Evolutionary conservation across 1,140 invertebrate genomes (phyloP), one percentile per base, ranked within the genome.

Genomic region (Gryllus bimaculatus): DNA sequence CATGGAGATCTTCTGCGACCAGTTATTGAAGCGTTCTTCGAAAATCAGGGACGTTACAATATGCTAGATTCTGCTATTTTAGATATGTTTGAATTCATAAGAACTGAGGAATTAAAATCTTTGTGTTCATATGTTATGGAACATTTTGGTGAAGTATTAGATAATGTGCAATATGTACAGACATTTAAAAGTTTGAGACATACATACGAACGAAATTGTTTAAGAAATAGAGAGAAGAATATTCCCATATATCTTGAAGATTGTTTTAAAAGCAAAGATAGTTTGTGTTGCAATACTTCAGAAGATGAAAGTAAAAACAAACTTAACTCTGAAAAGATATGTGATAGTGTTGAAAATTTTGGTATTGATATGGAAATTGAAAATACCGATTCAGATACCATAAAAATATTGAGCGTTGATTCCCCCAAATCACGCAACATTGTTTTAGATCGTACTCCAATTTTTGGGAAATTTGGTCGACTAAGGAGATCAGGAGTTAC

Each of bases 31-130:
- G 95, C 96, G 80, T 98, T 99, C 85, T 91, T 96, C 84, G 91
- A 92, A 83, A 99, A 99, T 88, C 97, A 98, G 85, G 95, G 96
- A 82, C 92, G 96, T 84, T 99, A 99, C 86, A 99, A 99, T 88
- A 91, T 99, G 78, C 87, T 99, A 79, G 98, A 99, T 87, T 99
- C 98, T 18, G 98, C 98, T 80, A 96, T 99, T 84, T 90, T 99
- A 84, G 98, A 99, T 89, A 91, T 99, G 87, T 99, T 99, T 89
- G 98, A 99, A 87, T 99, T 97, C 87, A 98, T 99, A 79, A 96
- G 95, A 90, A 85, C 94, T 91, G 96, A 99, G 89, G 96, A 98
- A 86, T 95, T 98, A 75, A 97, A 97, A 87, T 93, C 94, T n/a
- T 88, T 99, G 81, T 96, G 94, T 88, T 92, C 92, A 75, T 95